Evolutionary conservation across 1,140 invertebrate genomes (phyloP), one percentile per base, ranked within the genome.

Genomic region (Antheraea pernyi): DNA sequence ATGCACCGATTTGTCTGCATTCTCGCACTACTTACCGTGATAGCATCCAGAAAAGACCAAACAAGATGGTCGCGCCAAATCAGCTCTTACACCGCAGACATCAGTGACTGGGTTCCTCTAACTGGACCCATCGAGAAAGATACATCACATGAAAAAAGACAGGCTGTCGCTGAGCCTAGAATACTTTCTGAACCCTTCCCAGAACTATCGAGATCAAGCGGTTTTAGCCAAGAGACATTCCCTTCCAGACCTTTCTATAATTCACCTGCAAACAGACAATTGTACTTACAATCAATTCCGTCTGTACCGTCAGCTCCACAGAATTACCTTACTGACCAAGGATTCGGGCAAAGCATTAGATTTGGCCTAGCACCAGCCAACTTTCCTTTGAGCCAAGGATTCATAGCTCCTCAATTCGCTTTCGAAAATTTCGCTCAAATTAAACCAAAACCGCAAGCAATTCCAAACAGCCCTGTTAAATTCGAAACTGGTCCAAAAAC

Each of bases 171-270:
- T 9, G 87, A 92, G 76, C 88, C 90, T 0, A 89, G 94, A 74
- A 93, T 94, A 68, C 76, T 94, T 8, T 88, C 89, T 59, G 86
- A 94, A 65, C 93, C 93, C 0, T 93, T 93, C 75, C 89, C 91
- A 7, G 86, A 87, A 30, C 86, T 93, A 64, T 67, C 79, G 6
- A 85, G 83, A 79, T 84, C 88, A 4, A 82, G 78, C 36, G 86
- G 84, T 36, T 92, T 90, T 65, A 78, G 76, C 22, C 83, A 86
- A 65, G 91, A 92, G n/a, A 53, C 78, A 16, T 89, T 90, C 62
- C 81, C 88, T 1, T 72, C 76, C 7, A 85, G 85, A 72, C 76
- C 76, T 11, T 88, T 84, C 65, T 86, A 81, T 67, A 86, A 88
- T 37, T 67, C 81, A 0, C 85, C 81, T 59, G 70, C 79, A 1